These are phyloP conservation scores for Notodonta dromedarius DNA, from an alignment of 2,888 invertebrate genomes.

Conservation along the genomic window DNA sequence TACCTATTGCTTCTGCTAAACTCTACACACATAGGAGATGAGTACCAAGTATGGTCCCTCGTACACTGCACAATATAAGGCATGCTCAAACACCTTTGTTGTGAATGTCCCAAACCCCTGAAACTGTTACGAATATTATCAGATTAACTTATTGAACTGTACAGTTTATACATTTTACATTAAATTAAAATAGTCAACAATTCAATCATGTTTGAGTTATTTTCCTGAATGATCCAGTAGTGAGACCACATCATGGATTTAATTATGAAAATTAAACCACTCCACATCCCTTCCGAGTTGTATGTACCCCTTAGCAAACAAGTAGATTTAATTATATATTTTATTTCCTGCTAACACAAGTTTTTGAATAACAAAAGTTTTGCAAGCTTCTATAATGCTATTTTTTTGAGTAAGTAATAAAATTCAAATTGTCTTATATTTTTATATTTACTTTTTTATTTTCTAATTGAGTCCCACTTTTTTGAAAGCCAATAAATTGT, in stretches of 20 bases:
- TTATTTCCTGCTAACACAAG: slow-evolving; percentile 61
- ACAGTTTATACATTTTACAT: slow-evolving; percentile 79
- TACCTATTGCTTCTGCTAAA: slow-evolving; percentile 24
- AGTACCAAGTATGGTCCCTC: slow-evolving; percentile 29
- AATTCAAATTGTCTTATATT: background rate
- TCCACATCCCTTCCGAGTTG: slow-evolving; percentile 16
- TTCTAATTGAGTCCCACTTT: background rate
- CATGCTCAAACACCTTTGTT: slow-evolving; percentile 73
- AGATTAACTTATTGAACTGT: slow-evolving; percentile 74
- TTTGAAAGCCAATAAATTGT: too few species aligned
- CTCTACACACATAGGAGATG: slow-evolving; percentile 12
- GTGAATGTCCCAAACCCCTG: slow-evolving; percentile 58
- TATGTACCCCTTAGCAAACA: slow-evolving; percentile 31
- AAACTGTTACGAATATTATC: slow-evolving; percentile 58
- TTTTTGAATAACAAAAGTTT: slow-evolving; percentile 58
- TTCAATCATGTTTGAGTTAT: slow-evolving; percentile 57
- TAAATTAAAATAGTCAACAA: slow-evolving; percentile 76
- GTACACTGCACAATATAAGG: slow-evolving; percentile 72
- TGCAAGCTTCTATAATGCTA: slow-evolving; percentile 56
- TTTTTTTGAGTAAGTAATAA: background rate
- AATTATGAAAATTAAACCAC: slow-evolving; percentile 21
- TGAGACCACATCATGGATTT: slow-evolving; percentile 30
- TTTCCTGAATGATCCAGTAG: slow-evolving; percentile 50
- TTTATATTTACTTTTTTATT: background rate
- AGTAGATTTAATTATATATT: slow-evolving; percentile 28